Evolutionary conservation across 2,113 vertebrate genomes (phyloP).

Genomic region (Gymnogyps californianus): DNA sequence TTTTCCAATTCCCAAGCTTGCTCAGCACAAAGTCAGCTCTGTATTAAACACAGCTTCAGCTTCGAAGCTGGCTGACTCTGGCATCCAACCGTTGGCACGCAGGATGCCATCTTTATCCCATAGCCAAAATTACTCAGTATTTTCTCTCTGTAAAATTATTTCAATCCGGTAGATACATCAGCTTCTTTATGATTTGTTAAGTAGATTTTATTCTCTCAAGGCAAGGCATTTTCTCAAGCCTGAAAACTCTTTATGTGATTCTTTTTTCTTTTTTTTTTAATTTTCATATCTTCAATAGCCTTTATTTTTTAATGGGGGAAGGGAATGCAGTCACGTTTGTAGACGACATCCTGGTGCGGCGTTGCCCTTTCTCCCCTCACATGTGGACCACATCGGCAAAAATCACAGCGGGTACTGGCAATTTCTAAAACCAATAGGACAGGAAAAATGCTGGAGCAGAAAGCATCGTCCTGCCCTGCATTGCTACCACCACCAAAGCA

Average conservation of each 20-base stretch:
- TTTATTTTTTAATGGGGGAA: neutral
- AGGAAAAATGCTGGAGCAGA: neutral
- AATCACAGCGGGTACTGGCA: rapidly evolving
- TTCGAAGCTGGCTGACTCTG: neutral
- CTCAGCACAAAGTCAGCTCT: neutral
- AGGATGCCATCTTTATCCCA: neutral
- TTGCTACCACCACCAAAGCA: neutral
- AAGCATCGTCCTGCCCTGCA: neutral
- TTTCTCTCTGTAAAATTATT: neutral
- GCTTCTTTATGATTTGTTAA: neutral
- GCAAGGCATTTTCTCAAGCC: neutral
- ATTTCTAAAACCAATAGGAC: neutral
- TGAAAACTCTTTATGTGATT: neutral
- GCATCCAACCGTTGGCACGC: rapidly evolving
- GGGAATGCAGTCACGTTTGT: neutral
- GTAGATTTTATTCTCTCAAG: neutral
- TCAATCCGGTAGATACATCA: neutral
- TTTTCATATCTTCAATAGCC: neutral
- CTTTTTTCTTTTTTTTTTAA: neutral
- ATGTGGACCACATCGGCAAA: neutral
- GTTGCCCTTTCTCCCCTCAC: neutral
- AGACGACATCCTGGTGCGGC: no score
- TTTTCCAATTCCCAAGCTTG: neutral
- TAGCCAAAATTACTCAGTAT: neutral
- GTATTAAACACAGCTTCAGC: neutral